Percentiles rank a stretch among this genome's conserved stretches.
Conservation (phyloP, 2,797 vertebrate species). For the Myoxocephalus aenaeus region DNA sequence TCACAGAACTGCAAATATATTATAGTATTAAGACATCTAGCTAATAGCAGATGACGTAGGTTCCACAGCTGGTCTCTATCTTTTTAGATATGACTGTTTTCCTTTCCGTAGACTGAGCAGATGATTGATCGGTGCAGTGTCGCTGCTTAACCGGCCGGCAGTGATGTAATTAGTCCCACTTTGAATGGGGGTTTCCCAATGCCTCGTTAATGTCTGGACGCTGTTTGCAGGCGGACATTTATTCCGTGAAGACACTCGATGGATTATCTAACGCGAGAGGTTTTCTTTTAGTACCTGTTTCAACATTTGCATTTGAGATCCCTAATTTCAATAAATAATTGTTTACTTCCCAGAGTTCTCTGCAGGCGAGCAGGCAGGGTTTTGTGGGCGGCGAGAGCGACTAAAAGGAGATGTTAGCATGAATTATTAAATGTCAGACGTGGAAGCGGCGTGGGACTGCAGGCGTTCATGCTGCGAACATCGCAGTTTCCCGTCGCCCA, state of each 20-base stretch:
- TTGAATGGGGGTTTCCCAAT: background rate
- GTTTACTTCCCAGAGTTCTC: constrained; percentile 3
- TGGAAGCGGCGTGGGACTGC: background rate
- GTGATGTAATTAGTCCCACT: background rate
- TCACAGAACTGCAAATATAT: too few species aligned
- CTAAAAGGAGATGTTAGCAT: constrained; percentile 36
- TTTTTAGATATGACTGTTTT: background rate
- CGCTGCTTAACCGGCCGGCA: background rate
- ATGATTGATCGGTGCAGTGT: background rate
- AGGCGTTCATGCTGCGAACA: constrained; percentile 13
- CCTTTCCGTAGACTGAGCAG: background rate
- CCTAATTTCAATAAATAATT: constrained; percentile 14
- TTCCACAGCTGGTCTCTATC: background rate
- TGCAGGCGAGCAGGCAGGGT: background rate
- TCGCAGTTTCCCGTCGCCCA: background rate
- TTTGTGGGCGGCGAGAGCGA: constrained; percentile 13
- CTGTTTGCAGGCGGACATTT: background rate
- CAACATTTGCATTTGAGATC: background rate
- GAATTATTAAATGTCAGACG: constrained; percentile 42
- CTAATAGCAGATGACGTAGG: too few species aligned
- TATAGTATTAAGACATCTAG: too few species aligned
- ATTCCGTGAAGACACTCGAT: constrained; percentile 1
- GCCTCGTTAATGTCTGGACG: background rate
- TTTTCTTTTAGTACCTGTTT: background rate
- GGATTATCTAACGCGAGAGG: background rate